Percentiles rank a stretch among this genome's conserved stretches.
Conservation (phyloP, 1,140 invertebrate species). For the Eumaeus atala region DNA sequence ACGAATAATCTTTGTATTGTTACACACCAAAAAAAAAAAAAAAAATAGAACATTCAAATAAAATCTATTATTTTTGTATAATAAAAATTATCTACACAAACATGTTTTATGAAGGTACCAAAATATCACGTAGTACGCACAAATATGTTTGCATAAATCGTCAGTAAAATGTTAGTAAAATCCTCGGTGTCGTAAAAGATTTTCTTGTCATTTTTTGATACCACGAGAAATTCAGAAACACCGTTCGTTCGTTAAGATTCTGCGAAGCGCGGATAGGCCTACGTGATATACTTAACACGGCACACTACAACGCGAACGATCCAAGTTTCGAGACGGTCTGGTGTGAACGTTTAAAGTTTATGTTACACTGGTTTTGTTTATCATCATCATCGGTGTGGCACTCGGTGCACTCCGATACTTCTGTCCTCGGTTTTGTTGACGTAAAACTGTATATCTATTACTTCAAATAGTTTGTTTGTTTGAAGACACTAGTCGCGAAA, state of each 20-base stretch:
- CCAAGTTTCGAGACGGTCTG: conserved; percentile 20
- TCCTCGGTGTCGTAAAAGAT: conserved; percentile 33
- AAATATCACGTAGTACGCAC: conserved; percentile 37
- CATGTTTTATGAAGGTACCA: conserved; percentile 9
- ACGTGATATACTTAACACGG: conserved; percentile 65
- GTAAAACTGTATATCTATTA: too few relatives aligned
- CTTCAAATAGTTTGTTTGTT: too few relatives aligned
- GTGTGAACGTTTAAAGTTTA: background rate
- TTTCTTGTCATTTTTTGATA: conserved; percentile 47
- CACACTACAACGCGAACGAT: conserved; percentile 46
- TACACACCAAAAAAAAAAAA: too few relatives aligned
- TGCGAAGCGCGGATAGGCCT: conserved; percentile 37
- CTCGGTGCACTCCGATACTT: too few relatives aligned
- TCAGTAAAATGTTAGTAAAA: conserved; percentile 56
- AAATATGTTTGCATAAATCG: conserved; percentile 53
- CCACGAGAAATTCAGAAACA: conserved; percentile 58
- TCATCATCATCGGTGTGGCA: too few relatives aligned
- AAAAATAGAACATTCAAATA: too few relatives aligned
- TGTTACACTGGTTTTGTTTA: background rate
- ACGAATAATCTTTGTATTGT: too few relatives aligned
- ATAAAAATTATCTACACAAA: background rate
- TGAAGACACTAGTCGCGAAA: too few relatives aligned
- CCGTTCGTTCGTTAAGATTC: conserved; percentile 66
- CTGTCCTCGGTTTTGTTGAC: too few relatives aligned
- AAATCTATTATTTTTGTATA: too few relatives aligned